A percentile compares a stretch with the other conserved stretches of the same genome.
Evolutionary conservation across 2,797 vertebrate species (phyloP).

Genomic region (Adrianichthys oophorus): DNA sequence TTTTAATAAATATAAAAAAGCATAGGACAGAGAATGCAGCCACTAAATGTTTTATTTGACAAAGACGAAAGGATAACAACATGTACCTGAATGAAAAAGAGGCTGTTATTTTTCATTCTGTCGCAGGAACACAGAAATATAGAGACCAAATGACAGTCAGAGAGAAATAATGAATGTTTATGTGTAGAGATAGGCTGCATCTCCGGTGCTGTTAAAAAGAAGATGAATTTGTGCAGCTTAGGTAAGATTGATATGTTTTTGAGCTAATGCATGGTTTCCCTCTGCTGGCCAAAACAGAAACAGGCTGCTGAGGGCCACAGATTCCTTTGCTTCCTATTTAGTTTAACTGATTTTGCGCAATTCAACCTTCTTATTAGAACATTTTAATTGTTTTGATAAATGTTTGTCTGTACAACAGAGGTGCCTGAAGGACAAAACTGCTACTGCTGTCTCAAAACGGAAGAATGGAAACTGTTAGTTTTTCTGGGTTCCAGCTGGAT

Average conservation of each 20-base stretch:
- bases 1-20: neutral
- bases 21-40: neutral
- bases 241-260: neutral
- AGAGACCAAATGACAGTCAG: neutral
- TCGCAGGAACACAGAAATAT: constrained; percentile 4
- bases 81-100: constrained; percentile 1
- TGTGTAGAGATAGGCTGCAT: neutral
- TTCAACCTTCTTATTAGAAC: neutral
- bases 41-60: constrained; percentile 1
- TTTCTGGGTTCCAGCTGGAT: too few species aligned
- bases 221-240: constrained; percentile 13
- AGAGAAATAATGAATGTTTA: neutral
- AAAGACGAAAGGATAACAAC: constrained; percentile 2
- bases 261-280: constrained; percentile 27
- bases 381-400: too few species aligned
- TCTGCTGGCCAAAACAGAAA: constrained; percentile 38
- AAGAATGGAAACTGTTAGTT: too few species aligned
- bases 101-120: constrained; percentile 7
- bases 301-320: neutral
- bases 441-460: too few species aligned
- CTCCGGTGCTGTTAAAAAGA: neutral
- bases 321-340: neutral
- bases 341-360: neutral
- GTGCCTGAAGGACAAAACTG: too few species aligned
- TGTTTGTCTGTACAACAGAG: too few species aligned